Conservation (phyloP, 2,888 invertebrate genomes). For the Limnephilus marmoratus region DNA sequence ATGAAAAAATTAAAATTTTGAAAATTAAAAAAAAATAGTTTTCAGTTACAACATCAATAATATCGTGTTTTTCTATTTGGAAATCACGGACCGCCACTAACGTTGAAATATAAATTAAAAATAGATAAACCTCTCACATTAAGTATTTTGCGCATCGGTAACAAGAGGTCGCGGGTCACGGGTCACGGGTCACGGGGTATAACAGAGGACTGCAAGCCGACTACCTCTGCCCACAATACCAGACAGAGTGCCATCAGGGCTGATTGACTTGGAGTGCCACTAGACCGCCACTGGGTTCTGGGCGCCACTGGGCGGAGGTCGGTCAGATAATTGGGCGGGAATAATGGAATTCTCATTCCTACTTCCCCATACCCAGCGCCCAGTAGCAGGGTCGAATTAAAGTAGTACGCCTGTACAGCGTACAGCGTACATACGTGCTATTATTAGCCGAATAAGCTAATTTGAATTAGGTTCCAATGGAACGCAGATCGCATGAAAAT, state of each 20-base stretch:
- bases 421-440: neutral
- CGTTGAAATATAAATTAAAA: neutral
- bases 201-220: neutral
- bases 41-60: no score
- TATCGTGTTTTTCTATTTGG: no score
- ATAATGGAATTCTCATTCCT: conserved; percentile 45
- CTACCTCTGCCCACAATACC: conserved; percentile 7
- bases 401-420: neutral
- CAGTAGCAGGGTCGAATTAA: neutral
- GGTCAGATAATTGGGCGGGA: conserved; percentile 54
- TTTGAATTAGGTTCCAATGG: neutral
- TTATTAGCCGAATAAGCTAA: neutral
- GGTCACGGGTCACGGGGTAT: neutral
- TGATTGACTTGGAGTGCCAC: conserved; percentile 63
- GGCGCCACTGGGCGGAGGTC: conserved; percentile 12
- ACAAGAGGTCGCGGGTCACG: neutral
- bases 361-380: neutral
- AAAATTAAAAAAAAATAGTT: no score
- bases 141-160: neutral
- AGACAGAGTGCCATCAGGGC: conserved; percentile 54
- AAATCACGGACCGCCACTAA: no score
- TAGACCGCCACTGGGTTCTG: neutral
- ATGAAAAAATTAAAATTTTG: no score
- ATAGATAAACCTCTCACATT: neutral
- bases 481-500: neutral